phyloP scores from a whole-genome alignment of 2,113 vertebrate genomes.

The Tyrannus savana region DNA sequence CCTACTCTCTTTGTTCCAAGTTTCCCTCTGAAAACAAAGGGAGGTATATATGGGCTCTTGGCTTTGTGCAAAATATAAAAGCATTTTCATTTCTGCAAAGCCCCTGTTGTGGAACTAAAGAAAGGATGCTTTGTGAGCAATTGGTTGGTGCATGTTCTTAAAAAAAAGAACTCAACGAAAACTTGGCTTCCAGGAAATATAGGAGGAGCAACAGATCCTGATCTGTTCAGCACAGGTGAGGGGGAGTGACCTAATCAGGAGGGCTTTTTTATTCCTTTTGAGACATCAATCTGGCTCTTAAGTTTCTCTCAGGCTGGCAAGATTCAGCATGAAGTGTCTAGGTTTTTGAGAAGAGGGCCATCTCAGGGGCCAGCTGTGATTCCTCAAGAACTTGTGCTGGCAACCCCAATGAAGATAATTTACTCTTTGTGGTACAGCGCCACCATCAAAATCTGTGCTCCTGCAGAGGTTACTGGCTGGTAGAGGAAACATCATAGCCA shows the following conservation, averaged over 20 bases:
- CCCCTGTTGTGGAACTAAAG: neutral
- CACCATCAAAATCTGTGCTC: neutral
- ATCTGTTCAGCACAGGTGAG: neutral
- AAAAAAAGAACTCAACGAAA: constrained; percentile 2
- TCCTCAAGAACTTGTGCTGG: neutral
- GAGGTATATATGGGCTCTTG: constrained; percentile 29
- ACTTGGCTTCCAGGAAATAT: neutral
- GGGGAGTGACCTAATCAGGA: neutral
- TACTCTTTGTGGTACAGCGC: neutral
- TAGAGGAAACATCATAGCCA: neutral
- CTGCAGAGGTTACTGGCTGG: neutral
- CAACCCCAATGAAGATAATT: neutral
- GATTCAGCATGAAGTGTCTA: neutral
- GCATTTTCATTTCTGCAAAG: constrained; percentile 41
- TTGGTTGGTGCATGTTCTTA: neutral
- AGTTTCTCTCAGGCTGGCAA: neutral
- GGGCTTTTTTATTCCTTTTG: neutral
- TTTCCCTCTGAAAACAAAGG: constrained; percentile 42
- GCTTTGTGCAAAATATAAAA: constrained; percentile 42
- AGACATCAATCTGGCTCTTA: neutral
- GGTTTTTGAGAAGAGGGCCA: neutral
- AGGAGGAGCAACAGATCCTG: neutral
- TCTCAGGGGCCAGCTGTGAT: neutral
- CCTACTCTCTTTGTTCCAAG: constrained; percentile 13
- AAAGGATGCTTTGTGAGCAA: constrained; percentile 23